Evolutionary conservation across 2,797 vertebrate species (phyloP).

Genomic region (Streptopelia turtur): DNA sequence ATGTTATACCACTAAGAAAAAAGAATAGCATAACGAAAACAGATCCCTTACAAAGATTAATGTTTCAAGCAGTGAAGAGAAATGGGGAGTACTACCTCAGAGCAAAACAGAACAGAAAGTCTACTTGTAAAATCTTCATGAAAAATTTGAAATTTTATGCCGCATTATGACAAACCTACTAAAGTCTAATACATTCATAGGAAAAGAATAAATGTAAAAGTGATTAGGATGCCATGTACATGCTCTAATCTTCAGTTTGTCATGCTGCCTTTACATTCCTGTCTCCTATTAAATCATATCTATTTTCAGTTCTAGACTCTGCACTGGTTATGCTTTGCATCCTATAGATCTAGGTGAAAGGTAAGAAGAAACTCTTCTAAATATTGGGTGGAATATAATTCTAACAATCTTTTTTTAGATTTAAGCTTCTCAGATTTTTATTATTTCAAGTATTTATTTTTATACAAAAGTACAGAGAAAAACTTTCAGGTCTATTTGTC

Average conservation of each 20-base stretch:
- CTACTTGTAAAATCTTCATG: neutral
- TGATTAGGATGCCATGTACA: neutral
- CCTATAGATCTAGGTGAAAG: neutral
- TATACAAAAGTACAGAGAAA: neutral
- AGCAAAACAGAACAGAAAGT: neutral
- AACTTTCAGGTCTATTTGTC: neutral
- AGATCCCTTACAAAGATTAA: neutral
- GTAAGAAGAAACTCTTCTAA: neutral
- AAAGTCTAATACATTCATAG: neutral
- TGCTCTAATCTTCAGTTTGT: constrained; percentile 13
- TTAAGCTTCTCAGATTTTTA: neutral
- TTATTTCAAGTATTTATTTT: neutral
- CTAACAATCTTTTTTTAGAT: neutral
- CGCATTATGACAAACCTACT: neutral
- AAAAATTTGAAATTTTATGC: neutral
- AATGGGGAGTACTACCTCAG: neutral
- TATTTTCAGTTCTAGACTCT: neutral
- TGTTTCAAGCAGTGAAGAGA: neutral
- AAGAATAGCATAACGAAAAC: neutral
- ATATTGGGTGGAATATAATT: neutral
- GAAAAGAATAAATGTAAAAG: neutral
- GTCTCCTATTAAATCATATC: neutral
- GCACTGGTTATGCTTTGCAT: neutral
- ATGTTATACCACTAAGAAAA: neutral
- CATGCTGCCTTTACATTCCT: constrained; percentile 1